A percentile compares a stretch with the other conserved stretches of the same genome.
Evolutionary conservation across 1,140 invertebrate species (phyloP).

Genomic region (Danaus melanippus): DNA sequence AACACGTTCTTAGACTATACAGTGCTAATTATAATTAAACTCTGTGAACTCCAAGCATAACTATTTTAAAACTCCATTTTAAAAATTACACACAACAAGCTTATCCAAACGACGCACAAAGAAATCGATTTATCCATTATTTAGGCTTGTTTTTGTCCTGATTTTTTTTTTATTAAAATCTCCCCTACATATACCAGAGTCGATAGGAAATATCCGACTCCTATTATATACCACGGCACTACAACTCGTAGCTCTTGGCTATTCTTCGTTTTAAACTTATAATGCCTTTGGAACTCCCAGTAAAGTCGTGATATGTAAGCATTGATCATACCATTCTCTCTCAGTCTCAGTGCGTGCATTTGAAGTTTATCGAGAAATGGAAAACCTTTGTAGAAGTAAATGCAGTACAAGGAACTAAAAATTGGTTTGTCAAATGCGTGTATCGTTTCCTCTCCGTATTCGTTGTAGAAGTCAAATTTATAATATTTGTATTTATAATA

Average conservation of each 20-base stretch:
- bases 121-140: neutral
- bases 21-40: too few species aligned
- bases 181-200: neutral
- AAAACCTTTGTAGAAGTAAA: slow-evolving; percentile 48
- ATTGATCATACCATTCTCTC: slow-evolving; percentile 38
- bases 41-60: neutral
- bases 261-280: slow-evolving; percentile 7
- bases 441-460: slow-evolving; percentile 22
- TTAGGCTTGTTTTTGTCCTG: neutral
- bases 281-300: slow-evolving; percentile 10
- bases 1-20: too few species aligned
- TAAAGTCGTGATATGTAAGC: slow-evolving; percentile 15
- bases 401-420: slow-evolving; percentile 31
- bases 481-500: slow-evolving; percentile 30
- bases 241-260: slow-evolving; percentile 9
- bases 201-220: slow-evolving; percentile 20
- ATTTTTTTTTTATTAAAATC: slow-evolving; percentile 30
- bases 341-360: slow-evolving; percentile 21
- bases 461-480: slow-evolving; percentile 27
- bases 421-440: slow-evolving; percentile 28
- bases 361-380: slow-evolving; percentile 27
- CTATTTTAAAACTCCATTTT: neutral
- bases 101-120: too few species aligned
- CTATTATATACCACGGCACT: slow-evolving; percentile 32
- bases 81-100: neutral